Base-by-base conservation (phyloP, 1,140 invertebrate genomes). In the Drosophila cardini region DNA sequence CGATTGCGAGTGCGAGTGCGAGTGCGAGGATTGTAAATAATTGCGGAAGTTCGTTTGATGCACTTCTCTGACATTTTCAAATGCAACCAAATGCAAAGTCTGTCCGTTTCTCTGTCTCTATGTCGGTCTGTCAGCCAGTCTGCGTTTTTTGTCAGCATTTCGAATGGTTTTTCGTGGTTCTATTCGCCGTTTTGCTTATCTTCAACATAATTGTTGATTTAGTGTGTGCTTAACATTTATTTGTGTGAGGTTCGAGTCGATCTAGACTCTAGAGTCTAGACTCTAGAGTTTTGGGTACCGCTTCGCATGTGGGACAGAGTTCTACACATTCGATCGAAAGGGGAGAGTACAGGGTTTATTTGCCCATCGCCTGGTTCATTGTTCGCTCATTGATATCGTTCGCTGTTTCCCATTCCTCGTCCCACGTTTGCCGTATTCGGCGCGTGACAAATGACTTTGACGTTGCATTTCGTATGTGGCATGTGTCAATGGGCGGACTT, bases 371-470 rank as follows among this genome's bases (percentile, higher is more conserved):
- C 80, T 77, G 76, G 80, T 87, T 87, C 84, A 89, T 87, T 87
- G 83, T 89, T 83, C 83, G 76, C 79, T 79, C 79, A 79, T 78
- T 87, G 83, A 87, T 82, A 77, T 57, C 84, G 68, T 70, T 58
- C 68, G n/a, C n/a, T n/a, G n/a, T n/a, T 26, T 26, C 21, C 21
- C 21, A 5, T 26, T 0, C 21, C 21, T 26, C 21, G 21, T 1
- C 0, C 1, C 0, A 26, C 21, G 21, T 26, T 26, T 26, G 72
- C 52, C 52, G 79, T 64, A 52, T 80, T 50, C 69, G 84, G 84
- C 84, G 84, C 84, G 84, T 87, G 84, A 87, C 84, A 87, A 87
- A 87, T 89, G 84, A 87, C 84, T 87, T 84, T 89, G 84, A 80
- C 84, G 84, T 86, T 84, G 84, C 84, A 89, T 83, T 87, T 67